Conservation (phyloP, 2,113 vertebrate species). For the Rousettus leschenaultii region DNA sequence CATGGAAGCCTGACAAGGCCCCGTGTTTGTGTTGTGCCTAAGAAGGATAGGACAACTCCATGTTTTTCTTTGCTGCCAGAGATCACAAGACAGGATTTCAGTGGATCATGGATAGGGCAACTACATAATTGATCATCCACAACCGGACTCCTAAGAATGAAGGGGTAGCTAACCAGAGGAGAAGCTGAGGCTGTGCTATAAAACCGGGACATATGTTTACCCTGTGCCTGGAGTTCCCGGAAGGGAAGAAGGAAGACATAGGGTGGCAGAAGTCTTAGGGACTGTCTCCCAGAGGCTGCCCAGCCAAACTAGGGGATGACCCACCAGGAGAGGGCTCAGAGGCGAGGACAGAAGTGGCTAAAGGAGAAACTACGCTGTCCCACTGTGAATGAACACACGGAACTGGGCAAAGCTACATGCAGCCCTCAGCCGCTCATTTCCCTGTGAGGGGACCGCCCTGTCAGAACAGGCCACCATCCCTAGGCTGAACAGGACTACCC, state of each 20-base stretch:
- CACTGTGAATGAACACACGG: not conserved
- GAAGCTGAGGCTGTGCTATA: not conserved
- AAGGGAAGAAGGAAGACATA: not conserved
- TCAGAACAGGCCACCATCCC: not conserved
- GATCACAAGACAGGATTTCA: not conserved
- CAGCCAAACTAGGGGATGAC: not conserved
- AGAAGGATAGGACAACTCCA: not conserved
- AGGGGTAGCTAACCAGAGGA: not conserved
- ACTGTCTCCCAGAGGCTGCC: not conserved
- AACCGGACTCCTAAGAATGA: not conserved
- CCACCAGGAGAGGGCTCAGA: not conserved
- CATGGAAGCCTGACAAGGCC: not conserved
- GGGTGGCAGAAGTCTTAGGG: not conserved
- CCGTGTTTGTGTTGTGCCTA: not conserved
- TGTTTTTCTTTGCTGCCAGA: not conserved
- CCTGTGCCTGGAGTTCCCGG: not conserved
- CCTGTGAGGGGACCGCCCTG: not conserved
- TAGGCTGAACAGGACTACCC: not conserved
- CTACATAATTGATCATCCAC: not conserved
- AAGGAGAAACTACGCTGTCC: not conserved
- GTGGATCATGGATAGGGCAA: not conserved
- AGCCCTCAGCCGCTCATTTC: not conserved
- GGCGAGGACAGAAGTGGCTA: too few relatives aligned
- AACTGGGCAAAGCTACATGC: not conserved
- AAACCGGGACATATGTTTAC: not conserved